phyloP scores from a whole-genome alignment of 2,888 invertebrate species.

The Amiota minor region DNA sequence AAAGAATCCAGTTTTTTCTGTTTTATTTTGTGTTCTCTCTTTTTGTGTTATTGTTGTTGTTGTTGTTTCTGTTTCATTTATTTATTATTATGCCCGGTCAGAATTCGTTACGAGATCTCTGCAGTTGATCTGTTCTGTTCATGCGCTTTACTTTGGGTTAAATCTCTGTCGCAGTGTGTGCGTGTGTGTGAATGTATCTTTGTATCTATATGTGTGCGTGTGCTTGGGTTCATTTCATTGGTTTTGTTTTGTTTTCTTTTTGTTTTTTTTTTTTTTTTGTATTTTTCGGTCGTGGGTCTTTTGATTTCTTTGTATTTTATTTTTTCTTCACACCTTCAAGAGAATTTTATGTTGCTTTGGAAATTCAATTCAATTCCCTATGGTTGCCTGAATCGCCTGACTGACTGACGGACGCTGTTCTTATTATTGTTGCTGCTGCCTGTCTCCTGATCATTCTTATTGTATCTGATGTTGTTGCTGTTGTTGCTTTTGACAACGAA shows the following conservation, averaged over 20 bases:
- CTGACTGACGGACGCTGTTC: conserved; percentile 34
- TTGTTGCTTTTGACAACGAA: conserved; percentile 35
- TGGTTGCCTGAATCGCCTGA: neutral
- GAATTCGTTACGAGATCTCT: conserved; percentile 25
- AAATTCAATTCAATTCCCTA: conserved; percentile 67
- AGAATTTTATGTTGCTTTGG: conserved; percentile 64
- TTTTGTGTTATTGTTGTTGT: neutral
- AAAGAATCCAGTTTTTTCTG: conserved; percentile 23
- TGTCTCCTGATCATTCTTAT: neutral
- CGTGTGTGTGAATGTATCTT: neutral
- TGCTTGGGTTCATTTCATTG: conserved; percentile 6
- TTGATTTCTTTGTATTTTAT: conserved; percentile 46
- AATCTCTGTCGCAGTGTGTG: neutral
- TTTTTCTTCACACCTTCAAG: conserved; percentile 65
- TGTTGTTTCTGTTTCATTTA: conserved; percentile 12
- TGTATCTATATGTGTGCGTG: neutral
- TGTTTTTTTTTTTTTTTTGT: neutral
- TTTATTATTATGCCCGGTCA: conserved; percentile 15
- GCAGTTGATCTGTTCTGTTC: conserved; percentile 2
- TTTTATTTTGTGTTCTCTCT: neutral
- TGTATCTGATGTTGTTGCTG: conserved; percentile 30
- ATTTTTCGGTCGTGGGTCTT: conserved; percentile 31
- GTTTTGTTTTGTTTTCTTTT: neutral
- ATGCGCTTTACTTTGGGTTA: neutral
- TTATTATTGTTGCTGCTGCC: neutral